Evolutionary conservation across 1,140 invertebrate genomes (phyloP).

Genomic region (Drosophila willistoni): DNA sequence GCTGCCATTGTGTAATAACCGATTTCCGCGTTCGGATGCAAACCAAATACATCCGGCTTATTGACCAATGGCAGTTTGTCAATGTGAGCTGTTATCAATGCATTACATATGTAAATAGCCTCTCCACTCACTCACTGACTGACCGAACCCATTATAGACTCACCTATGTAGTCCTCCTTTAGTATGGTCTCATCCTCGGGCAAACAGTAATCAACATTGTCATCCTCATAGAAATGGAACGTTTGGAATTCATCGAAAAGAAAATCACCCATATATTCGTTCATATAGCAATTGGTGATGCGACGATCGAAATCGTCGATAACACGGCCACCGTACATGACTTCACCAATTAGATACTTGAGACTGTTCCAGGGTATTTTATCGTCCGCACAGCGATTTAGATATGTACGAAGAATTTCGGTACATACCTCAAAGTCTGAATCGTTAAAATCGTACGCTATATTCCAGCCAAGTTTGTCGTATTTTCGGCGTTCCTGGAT

Average conservation of each 20-base stretch:
- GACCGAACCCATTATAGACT: conserved; percentile 23
- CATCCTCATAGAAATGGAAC: conserved; percentile 93
- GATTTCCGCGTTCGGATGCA: conserved; percentile 96
- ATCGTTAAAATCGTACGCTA: conserved; percentile 96
- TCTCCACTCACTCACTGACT: not conserved
- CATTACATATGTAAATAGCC: conserved; percentile 63
- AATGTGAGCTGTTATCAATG: conserved; percentile 84
- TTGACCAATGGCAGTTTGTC: conserved; percentile 89
- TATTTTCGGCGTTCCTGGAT: conserved; percentile 95
- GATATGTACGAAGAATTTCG: conserved; percentile 92
- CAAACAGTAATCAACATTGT: conserved; percentile 90
- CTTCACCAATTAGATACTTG: conserved; percentile 96
- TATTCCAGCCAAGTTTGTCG: conserved; percentile 97
- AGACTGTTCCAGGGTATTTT: conserved; percentile 94
- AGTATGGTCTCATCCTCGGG: conserved; percentile 86
- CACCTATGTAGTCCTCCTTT: conserved; percentile 89
- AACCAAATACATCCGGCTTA: conserved; percentile 93
- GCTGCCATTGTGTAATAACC: conserved; percentile 94
- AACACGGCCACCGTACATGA: conserved; percentile 96
- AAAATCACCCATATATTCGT: conserved; percentile 97
- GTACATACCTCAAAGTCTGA: conserved; percentile 94
- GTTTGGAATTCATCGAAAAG: conserved; percentile 94
- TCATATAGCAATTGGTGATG: conserved; percentile 93
- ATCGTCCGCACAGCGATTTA: conserved; percentile 87
- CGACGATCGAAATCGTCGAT: conserved; percentile 95